Conservation (phyloP, 2,888 invertebrate species). For the Acrobasis repandana region DNA sequence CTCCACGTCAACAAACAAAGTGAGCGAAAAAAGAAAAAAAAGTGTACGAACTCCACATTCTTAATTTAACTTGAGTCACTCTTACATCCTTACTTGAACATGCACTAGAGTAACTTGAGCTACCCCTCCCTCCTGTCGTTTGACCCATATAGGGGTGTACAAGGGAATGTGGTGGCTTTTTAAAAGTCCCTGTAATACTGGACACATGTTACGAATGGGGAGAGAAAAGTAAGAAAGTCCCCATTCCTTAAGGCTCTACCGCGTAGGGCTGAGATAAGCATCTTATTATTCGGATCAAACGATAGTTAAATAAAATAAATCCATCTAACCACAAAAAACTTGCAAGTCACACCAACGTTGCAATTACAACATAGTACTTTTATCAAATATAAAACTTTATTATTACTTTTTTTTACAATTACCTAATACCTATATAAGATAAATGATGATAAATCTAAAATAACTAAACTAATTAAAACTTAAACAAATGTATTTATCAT, state of each 20-base stretch:
- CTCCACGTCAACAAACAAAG: conserved; percentile 79
- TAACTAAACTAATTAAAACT: no score
- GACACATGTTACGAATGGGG: conserved; percentile 64
- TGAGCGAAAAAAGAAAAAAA: conserved; percentile 62
- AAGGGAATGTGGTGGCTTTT: conserved; percentile 34
- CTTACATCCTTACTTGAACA: conserved; percentile 73
- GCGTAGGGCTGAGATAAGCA: conserved; percentile 27
- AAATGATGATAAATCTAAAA: no score
- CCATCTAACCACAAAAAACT: neutral
- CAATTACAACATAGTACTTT: no score
- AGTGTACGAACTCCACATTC: conserved; percentile 76
- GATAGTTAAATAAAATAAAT: neutral
- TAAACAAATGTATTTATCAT: no score
- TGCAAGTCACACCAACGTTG: no score
- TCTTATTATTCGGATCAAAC: neutral
- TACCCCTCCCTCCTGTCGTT: conserved; percentile 29
- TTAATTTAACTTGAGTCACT: conserved; percentile 83
- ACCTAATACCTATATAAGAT: no score
- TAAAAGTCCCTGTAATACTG: conserved; percentile 49
- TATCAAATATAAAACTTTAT: no score
- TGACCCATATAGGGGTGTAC: conserved; percentile 21
- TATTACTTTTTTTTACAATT: no score
- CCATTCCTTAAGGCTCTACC: conserved; percentile 70
- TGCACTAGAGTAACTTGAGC: conserved; percentile 44
- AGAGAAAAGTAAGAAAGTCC: conserved; percentile 66